Percentiles rank a stretch among this genome's conserved stretches.
Evolutionary conservation across 2,797 vertebrate species (phyloP).

Genomic region (Periophthalmus magnuspinnatus): DNA sequence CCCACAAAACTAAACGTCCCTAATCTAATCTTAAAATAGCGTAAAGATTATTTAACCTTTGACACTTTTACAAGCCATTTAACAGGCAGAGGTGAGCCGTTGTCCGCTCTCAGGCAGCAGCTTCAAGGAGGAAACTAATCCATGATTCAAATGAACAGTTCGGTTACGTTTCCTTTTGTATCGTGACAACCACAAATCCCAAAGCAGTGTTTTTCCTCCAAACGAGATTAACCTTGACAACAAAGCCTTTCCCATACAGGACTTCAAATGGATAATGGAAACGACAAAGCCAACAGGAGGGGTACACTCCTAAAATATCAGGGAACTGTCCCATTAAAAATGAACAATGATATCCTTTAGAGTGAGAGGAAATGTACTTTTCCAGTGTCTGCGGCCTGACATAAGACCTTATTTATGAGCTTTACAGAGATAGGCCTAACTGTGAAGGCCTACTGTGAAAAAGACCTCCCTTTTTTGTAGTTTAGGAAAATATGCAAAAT

Average conservation of each 20-base stretch:
- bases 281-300: constrained; percentile 32
- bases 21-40: constrained; percentile 63
- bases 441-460: background rate
- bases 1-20: constrained; percentile 33
- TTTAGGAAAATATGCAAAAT: background rate
- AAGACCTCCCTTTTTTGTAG: background rate
- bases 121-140: constrained; percentile 41
- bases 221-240: constrained; percentile 65
- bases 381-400: constrained; percentile 17
- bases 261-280: constrained; percentile 60
- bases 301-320: constrained; percentile 59
- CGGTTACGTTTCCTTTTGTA: constrained; percentile 56
- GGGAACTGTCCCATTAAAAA: constrained; percentile 50
- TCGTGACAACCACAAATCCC: constrained; percentile 59
- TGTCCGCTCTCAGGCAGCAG: constrained; percentile 34
- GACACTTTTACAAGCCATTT: constrained; percentile 77
- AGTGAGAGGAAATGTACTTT: constrained; percentile 31
- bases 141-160: constrained; percentile 62
- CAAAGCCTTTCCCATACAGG: constrained; percentile 58
- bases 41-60: constrained; percentile 83
- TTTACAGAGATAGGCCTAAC: constrained; percentile 3
- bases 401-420: background rate
- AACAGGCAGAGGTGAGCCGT: constrained; percentile 72
- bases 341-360: constrained; percentile 60
- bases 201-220: constrained; percentile 35